A percentile compares a stretch with the other conserved stretches of the same genome.
These are phyloP conservation scores for Drosophila borealis DNA, from an alignment of 2,888 invertebrate species.

Conservation along the genomic window DNA sequence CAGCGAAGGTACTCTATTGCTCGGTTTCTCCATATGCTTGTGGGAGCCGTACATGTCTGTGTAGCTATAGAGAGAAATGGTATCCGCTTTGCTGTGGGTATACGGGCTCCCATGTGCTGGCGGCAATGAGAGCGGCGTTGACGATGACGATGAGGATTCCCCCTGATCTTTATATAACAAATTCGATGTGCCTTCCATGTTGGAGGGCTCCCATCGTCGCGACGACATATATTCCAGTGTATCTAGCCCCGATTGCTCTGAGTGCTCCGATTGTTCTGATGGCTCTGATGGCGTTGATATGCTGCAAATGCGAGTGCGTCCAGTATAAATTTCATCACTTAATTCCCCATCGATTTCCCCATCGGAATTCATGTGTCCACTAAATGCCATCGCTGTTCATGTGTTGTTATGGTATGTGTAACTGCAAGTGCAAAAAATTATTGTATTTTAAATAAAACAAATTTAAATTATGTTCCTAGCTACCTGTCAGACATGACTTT, in stretches of 20 bases:
- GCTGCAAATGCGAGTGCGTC: background rate
- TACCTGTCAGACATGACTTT: constrained; percentile 15
- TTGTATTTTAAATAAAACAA: background rate
- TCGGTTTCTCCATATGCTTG: constrained; percentile 43
- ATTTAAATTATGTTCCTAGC: background rate
- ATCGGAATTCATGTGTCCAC: constrained; percentile 31
- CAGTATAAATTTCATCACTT: constrained; percentile 42
- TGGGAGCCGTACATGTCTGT: constrained; percentile 32
- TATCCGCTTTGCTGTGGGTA: background rate
- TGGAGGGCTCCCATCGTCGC: constrained; percentile 16
- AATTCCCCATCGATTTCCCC: constrained; percentile 34
- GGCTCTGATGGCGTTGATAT: constrained; percentile 2
- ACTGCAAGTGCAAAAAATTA: constrained; percentile 5
- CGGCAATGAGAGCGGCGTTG: constrained; percentile 41
- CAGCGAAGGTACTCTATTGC: constrained; percentile 71
- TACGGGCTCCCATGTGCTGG: constrained; percentile 7
- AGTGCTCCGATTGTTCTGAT: background rate
- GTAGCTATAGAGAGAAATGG: constrained; percentile 35
- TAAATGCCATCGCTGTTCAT: constrained; percentile 42
- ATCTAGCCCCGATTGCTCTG: background rate
- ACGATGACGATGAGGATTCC: constrained; percentile 31
- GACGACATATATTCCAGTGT: background rate
- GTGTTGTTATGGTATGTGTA: constrained; percentile 24
- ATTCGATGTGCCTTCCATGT: background rate
- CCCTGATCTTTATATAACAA: constrained; percentile 6